These are phyloP conservation scores for Amphilophus citrinellus DNA, from an alignment of 2,113 vertebrate species.

Conservation along the genomic window DNA sequence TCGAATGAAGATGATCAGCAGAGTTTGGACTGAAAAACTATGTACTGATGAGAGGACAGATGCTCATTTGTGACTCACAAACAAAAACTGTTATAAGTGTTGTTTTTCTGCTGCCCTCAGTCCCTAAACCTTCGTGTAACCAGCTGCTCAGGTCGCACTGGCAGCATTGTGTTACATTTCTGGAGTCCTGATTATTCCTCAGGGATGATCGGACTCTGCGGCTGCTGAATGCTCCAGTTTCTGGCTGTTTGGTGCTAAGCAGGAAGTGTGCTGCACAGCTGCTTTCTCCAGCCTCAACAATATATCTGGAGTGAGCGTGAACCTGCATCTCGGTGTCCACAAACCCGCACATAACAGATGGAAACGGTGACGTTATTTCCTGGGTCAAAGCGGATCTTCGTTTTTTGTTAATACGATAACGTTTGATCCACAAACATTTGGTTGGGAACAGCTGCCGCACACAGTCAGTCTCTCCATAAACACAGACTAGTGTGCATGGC, in stretches of 20 bases:
- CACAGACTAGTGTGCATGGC: neutral
- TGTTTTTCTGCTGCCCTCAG: neutral
- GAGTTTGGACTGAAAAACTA: neutral
- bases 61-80: neutral
- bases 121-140: neutral
- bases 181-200: neutral
- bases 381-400: neutral
- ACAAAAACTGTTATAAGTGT: neutral
- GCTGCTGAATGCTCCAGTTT: fast-evolving
- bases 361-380: fast-evolving
- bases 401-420: neutral
- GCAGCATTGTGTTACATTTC: too few species aligned
- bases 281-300: neutral
- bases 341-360: neutral
- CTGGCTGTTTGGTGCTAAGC: fast-evolving
- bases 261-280: neutral
- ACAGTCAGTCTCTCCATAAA: fast-evolving
- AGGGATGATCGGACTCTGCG: neutral
- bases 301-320: neutral
- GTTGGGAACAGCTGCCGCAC: neutral
- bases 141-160: neutral
- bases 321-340: neutral
- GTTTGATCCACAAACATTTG: neutral
- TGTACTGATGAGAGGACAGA: neutral
- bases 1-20: neutral